Conservation (phyloP, 2,888 invertebrate species). For the Magallana nippona region DNA sequence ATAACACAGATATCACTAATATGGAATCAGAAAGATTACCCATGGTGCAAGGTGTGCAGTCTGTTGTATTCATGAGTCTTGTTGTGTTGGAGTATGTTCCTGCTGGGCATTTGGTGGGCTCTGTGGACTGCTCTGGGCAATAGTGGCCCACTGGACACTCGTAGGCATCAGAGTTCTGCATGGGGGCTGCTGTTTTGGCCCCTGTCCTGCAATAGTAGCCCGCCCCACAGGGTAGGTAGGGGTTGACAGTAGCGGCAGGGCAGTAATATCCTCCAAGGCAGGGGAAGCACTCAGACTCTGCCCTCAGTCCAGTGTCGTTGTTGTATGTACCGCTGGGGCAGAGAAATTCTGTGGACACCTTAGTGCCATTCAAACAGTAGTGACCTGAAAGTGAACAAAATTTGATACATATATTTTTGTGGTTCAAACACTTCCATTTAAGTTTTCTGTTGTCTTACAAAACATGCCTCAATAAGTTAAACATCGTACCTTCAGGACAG, state of each 20-base stretch:
- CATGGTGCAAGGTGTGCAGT: slow-evolving; percentile 71
- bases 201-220: slow-evolving; percentile 73
- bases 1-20: too few relatives aligned
- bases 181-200: slow-evolving; percentile 71
- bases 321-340: slow-evolving; percentile 75
- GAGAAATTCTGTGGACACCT: slow-evolving; percentile 63
- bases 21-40: slow-evolving; percentile 54
- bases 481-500: slow-evolving; percentile 73
- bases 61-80: slow-evolving; percentile 70
- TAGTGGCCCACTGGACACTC: slow-evolving; percentile 77
- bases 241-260: slow-evolving; percentile 71
- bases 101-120: slow-evolving; percentile 70
- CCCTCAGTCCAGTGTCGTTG: slow-evolving; percentile 71
- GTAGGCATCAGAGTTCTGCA: slow-evolving; percentile 70
- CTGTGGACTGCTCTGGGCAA: slow-evolving; percentile 73
- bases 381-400: slow-evolving; percentile 59
- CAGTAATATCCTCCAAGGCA: slow-evolving; percentile 75
- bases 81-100: slow-evolving; percentile 75
- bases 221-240: slow-evolving; percentile 68
- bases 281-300: slow-evolving; percentile 67
- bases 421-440: not conserved
- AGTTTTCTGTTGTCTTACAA: not conserved
- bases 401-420: not conserved
- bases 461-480: not conserved
- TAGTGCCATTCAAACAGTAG: slow-evolving; percentile 73